Percentiles rank a stretch among this genome's conserved stretches.
phyloP scores from a whole-genome alignment of 2,888 invertebrate species.

The Drosophila longiperda region DNA sequence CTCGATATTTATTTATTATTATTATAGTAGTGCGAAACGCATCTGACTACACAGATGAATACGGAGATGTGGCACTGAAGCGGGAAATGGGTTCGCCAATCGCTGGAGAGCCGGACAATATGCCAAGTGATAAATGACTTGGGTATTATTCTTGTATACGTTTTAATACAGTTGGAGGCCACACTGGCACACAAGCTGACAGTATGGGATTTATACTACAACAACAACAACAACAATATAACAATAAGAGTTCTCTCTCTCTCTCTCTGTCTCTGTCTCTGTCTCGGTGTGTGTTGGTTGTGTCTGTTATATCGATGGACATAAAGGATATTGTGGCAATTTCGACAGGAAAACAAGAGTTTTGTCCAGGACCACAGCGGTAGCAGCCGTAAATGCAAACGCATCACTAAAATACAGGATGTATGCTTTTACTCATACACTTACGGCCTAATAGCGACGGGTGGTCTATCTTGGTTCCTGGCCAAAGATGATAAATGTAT shows the following conservation, averaged over 20 bases:
- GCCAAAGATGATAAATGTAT: constrained; percentile 82
- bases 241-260: constrained; percentile 30
- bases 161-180: constrained; percentile 64
- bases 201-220: constrained; percentile 56
- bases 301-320: constrained; percentile 61
- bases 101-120: constrained; percentile 82
- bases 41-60: constrained; percentile 46
- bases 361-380: constrained; percentile 70
- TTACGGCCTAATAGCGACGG: constrained; percentile 68
- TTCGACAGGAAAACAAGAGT: constrained; percentile 74
- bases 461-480: constrained; percentile 75
- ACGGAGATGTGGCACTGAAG: constrained; percentile 68
- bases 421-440: constrained; percentile 55
- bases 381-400: constrained; percentile 47
- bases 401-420: constrained; percentile 74
- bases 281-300: constrained; percentile 22
- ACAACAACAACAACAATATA: constrained; percentile 11
- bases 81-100: constrained; percentile 83
- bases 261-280: neutral
- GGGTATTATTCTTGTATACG: constrained; percentile 74
- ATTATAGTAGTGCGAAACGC: constrained; percentile 70
- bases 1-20: constrained; percentile 78
- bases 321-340: constrained; percentile 81
- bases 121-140: constrained; percentile 84
- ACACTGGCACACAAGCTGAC: constrained; percentile 32